Evolutionary conservation across 1,140 invertebrate genomes (phyloP), one percentile per base, ranked within the genome.

Genomic region (Psilanteris sp.): DNA sequence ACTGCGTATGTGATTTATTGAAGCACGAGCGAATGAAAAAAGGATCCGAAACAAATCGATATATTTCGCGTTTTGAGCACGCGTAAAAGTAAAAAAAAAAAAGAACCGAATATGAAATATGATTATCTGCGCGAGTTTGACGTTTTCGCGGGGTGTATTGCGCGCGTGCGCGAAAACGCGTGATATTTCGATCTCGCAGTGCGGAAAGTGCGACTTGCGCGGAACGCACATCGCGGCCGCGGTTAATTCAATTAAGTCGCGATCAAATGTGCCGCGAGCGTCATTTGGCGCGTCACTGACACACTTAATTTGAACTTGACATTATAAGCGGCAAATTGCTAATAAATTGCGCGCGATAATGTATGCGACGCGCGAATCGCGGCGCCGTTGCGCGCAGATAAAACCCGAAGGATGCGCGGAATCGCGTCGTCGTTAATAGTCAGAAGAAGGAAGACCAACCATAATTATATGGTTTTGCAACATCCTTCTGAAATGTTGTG

Each of bases 281-380:
- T 29, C 13, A 9, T 22, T 57, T 36, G 29, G 3, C 18, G 18
- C 39, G 43, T 31, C 39, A 67, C 50, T 68, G 64, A 68, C 64
- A 68, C 16, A 68, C 64, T 50, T 68, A 31, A 41, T 50, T 8
- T 34, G 52, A 59, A 68, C 64, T 68, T 68, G 64, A 59, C 52
- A 68, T 68, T 68, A 39, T 67, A 46, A 46, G 27, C 50, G 26
- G 20, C 20, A 46, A 39, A 54, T 67, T 46, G 15, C 22, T 22
- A 32, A 68, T 68, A 50, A 57, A 50, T 50, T 41, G 6, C 37
- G 22, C 10, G 20, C 6, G 18, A n/a, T 4, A n/a, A 57, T 57
- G 24, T 15, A 31, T n/a, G n/a, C n/a, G n/a, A n/a, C n/a, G n/a
- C n/a, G n/a, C n/a, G n/a, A n/a, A n/a, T n/a, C n/a, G n/a, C n/a